phyloP scores from a whole-genome alignment of 2,888 invertebrate species.

The Cartodere bifasciata region DNA sequence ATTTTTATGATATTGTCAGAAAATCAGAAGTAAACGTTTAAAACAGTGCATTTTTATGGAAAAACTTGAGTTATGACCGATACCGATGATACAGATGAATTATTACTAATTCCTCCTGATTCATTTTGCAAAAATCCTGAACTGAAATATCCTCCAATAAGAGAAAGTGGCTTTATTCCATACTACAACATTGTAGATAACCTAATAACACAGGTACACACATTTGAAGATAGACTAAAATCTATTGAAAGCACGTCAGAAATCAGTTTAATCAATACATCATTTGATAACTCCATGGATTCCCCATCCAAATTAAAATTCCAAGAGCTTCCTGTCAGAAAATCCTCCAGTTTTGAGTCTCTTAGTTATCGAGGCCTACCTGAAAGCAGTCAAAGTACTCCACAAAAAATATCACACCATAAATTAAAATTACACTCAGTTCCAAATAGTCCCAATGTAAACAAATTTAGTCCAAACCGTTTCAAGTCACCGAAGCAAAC shows the following conservation, averaged over 20 bases:
- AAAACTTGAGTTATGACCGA: slow-evolving; percentile 50
- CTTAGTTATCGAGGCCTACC: slow-evolving; percentile 8
- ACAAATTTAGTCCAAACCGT: slow-evolving; percentile 17
- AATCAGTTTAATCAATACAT: slow-evolving; percentile 20
- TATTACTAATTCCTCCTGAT: slow-evolving; percentile 65
- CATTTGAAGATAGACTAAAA: slow-evolving; percentile 39
- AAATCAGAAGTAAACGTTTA: too few species aligned
- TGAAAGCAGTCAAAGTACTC: slow-evolving; percentile 30
- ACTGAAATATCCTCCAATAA: slow-evolving; percentile 45
- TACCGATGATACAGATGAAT: slow-evolving; percentile 71
- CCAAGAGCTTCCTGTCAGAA: too few species aligned
- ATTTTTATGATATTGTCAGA: too few species aligned
- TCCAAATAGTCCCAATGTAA: slow-evolving; percentile 25
- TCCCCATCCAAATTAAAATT: neutral
- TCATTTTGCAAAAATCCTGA: too few species aligned
- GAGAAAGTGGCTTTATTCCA: slow-evolving; percentile 28
- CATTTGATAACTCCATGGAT: slow-evolving; percentile 18
- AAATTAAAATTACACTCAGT: slow-evolving; percentile 26
- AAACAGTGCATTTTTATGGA: too few species aligned
- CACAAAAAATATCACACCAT: slow-evolving; percentile 32
- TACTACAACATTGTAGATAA: slow-evolving; percentile 45
- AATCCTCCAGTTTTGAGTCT: slow-evolving; percentile 8
- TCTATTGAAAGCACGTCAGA: slow-evolving; percentile 36
- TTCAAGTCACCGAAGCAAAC: too few species aligned
- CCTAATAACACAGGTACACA: slow-evolving; percentile 49